A percentile compares a stretch with the other conserved stretches of the same genome.
These are phyloP conservation scores for Thunnus thynnus DNA, from an alignment of 2,113 vertebrate species.

Conservation along the genomic window DNA sequence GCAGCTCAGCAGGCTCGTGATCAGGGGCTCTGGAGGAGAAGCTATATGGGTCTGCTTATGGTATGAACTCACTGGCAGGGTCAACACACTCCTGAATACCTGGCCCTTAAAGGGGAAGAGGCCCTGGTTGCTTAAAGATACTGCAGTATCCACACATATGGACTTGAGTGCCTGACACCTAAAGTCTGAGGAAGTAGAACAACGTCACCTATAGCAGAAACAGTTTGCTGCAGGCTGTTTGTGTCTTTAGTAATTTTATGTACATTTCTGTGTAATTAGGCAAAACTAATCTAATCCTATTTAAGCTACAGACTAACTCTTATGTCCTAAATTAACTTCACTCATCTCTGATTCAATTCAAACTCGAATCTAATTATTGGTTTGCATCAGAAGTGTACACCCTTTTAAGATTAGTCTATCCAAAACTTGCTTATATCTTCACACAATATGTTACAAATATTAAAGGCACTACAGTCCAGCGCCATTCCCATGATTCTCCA, in stretches of 20 bases:
- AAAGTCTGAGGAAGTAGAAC: conserved; percentile 43
- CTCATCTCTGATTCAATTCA: conserved; percentile 12
- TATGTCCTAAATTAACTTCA: neutral
- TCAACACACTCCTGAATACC: conserved; percentile 72
- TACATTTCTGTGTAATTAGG: neutral
- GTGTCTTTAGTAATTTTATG: neutral
- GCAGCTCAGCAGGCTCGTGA: conserved; percentile 82
- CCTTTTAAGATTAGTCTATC: neutral
- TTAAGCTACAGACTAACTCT: neutral
- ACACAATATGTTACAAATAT: conserved; percentile 8
- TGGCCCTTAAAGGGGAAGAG: conserved; percentile 78
- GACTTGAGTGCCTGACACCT: conserved; percentile 35
- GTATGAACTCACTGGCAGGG: conserved; percentile 79
- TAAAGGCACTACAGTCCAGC: neutral
- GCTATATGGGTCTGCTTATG: conserved; percentile 81
- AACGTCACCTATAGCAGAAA: conserved; percentile 34
- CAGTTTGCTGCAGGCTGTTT: neutral
- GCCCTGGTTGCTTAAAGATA: conserved; percentile 50
- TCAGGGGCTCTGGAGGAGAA: conserved; percentile 78
- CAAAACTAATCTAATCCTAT: neutral
- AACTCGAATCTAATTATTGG: neutral
- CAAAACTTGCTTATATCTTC: neutral
- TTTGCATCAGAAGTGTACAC: neutral
- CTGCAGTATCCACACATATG: conserved; percentile 53
- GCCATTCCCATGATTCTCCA: conserved; percentile 49